Base-by-base conservation (phyloP, 1,140 invertebrate genomes). In the Eueides isabella region DNA sequence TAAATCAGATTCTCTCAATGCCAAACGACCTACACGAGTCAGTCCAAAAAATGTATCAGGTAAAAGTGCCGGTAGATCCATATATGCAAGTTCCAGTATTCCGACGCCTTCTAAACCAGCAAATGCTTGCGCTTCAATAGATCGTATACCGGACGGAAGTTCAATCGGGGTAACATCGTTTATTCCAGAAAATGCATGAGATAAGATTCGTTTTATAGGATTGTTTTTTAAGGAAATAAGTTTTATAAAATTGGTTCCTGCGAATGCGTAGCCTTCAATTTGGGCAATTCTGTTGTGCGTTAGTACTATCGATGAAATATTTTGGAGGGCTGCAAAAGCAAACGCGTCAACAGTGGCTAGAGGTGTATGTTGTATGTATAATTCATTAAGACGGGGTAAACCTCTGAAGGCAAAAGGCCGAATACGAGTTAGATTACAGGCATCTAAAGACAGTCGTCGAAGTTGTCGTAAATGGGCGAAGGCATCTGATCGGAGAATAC, bases 341-440 rank as follows among this genome's bases (percentile, higher is more conserved):
- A 97, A 97, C 35, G 95, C 95, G 5, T 96, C 95, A 14, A 97
- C 95, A 1, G 94, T 96, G 3, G 96, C 93, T 7, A 98, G 88
- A 0, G 97, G 96, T 0, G 97, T 97, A 64, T 97, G 95, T 81
- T 97, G 97, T 68, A 98, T 97, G 75, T 96, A 97, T 1, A 98
- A 93, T 78, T 97, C 96, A 55, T 95, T 94, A 1, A 98, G 93
- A 1, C 95, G 95, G 1, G 95, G 96, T 28, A 98, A 87, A 0
- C 97, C 97, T 14, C 97, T 95, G 85, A 98, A 97, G 28, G 97
- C 97, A 85, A 97, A 97, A 23, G 96, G 96, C 76, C 96, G 96
- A 78, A 98, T 97, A 6, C 94, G 92, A 1, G 96, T 95, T 62
- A 98, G 96, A 86, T 97, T 97, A 88, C 97, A 97, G 68, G 96